These are phyloP conservation scores for Oreochromis spilurus DNA, from an alignment of 2,113 vertebrate genomes.

Conservation along the genomic window DNA sequence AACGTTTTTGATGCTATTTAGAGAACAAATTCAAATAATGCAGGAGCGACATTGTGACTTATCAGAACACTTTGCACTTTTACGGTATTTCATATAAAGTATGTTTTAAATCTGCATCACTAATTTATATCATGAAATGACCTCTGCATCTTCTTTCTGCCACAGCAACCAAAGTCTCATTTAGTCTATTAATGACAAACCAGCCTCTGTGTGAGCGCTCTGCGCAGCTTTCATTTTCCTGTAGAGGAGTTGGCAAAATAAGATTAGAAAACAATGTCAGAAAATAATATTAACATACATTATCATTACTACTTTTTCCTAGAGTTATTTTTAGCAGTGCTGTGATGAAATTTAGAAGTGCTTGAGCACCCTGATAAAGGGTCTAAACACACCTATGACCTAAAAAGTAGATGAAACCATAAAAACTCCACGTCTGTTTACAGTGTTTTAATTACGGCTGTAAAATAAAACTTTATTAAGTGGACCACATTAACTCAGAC, in stretches of 20 bases:
- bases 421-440: background rate
- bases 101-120: background rate
- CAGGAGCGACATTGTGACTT: background rate
- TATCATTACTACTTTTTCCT: background rate
- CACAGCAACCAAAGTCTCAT: background rate
- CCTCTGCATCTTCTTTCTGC: background rate
- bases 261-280: background rate
- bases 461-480: background rate
- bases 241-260: background rate
- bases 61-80: background rate
- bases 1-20: background rate
- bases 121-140: background rate
- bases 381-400: background rate
- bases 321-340: too few relatives aligned
- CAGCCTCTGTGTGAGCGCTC: background rate
- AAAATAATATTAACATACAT: rapidly evolving
- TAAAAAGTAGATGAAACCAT: background rate
- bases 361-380: rapidly evolving
- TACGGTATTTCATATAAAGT: background rate
- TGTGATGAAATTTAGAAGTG: too few relatives aligned
- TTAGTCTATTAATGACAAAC: background rate
- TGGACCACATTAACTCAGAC: background rate
- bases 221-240: background rate
- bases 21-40: background rate
- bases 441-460: background rate